These are phyloP conservation scores for Montipora efflorescens DNA, from an alignment of 64 coral and sea anemone species.

Conservation along the genomic window DNA sequence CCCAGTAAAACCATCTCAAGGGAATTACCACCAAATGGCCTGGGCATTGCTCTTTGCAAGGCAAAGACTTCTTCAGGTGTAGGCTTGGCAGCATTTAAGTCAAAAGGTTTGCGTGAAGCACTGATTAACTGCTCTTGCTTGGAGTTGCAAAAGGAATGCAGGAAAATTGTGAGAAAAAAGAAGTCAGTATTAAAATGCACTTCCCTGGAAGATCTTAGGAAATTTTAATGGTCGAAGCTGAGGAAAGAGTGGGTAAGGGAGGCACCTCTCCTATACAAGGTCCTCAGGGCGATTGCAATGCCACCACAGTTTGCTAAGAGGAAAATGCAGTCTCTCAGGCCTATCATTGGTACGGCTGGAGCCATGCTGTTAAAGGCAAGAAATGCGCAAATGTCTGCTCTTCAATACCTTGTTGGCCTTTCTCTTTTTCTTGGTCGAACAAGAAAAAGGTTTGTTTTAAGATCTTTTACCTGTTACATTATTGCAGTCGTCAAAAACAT, in stretches of 20 bases:
- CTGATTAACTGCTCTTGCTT: conserved; percentile 19
- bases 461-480: conserved; percentile 6
- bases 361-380: conserved; percentile 11
- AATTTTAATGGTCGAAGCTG: conserved; percentile 11
- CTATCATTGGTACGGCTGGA: neutral
- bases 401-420: conserved; percentile 19
- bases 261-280: conserved; percentile 12
- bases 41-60: conserved; percentile 18
- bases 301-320: conserved; percentile 3
- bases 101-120: neutral
- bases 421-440: conserved; percentile 26
- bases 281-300: conserved; percentile 1
- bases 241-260: neutral
- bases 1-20: neutral
- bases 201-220: neutral
- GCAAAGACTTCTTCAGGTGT: conserved; percentile 4
- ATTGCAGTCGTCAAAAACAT: conserved; percentile 4
- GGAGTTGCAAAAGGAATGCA: conserved; percentile 5
- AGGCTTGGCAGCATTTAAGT: neutral
- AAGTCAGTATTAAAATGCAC: neutral
- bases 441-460: conserved; percentile 16
- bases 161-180: conserved; percentile 2
- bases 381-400: conserved; percentile 7
- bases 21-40: conserved; percentile 19
- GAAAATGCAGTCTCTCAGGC: conserved; percentile 2